phyloP scores from a whole-genome alignment of 2,113 vertebrate species.

The Merops nubicus region DNA sequence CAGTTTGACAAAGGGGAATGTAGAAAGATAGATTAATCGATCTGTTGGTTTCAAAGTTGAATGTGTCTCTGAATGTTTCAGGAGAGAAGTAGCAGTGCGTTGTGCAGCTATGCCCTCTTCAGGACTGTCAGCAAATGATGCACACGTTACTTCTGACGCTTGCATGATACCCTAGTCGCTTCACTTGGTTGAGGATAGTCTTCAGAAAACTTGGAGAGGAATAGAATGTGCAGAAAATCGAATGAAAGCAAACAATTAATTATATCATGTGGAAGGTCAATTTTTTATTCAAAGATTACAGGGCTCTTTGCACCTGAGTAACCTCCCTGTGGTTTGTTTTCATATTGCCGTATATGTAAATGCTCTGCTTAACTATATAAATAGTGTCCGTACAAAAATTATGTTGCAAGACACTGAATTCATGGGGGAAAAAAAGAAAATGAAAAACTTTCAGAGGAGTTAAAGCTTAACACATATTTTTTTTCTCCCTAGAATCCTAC shows the following conservation, averaged over 20 bases:
- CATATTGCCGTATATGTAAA: not conserved
- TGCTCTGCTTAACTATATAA: not conserved
- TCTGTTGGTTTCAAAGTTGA: not conserved
- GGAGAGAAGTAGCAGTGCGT: not conserved
- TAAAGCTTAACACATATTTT: not conserved
- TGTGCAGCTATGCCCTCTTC: slow-evolving; percentile 9
- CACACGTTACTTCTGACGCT: accelerated
- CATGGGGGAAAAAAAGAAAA: accelerated
- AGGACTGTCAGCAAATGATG: not conserved
- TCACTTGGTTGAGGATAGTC: not conserved
- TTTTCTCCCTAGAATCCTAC: not conserved
- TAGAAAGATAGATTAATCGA: not conserved
- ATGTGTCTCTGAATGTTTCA: not conserved
- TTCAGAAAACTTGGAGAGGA: not conserved
- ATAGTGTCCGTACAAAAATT: not conserved
- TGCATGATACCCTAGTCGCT: accelerated
- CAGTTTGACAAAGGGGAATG: not conserved
- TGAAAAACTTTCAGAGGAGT: not conserved
- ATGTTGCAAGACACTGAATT: not conserved
- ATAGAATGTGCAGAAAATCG: not conserved
- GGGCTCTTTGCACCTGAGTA: not conserved
- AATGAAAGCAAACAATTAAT: not conserved
- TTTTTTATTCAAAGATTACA: not conserved
- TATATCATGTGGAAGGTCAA: not conserved
- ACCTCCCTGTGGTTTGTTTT: not conserved